A percentile compares a stretch with the other conserved stretches of the same genome.
Conservation (phyloP, 2,113 vertebrate species). For the Cricetomys ansorgei region DNA sequence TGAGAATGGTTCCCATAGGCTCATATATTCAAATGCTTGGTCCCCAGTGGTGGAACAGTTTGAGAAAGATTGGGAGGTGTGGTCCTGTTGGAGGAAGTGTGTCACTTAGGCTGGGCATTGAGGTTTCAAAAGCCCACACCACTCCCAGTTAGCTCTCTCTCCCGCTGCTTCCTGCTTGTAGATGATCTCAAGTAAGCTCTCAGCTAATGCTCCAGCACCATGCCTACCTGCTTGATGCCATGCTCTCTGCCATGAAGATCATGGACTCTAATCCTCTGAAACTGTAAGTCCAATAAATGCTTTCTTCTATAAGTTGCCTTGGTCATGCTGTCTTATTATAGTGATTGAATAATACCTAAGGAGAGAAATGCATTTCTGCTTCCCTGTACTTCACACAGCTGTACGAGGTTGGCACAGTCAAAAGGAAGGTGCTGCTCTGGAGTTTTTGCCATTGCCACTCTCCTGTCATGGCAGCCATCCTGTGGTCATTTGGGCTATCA, state of each 20-base stretch:
- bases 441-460: neutral
- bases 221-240: neutral
- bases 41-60: neutral
- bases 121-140: neutral
- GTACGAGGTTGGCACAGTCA: neutral
- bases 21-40: neutral
- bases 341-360: neutral
- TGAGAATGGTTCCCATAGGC: neutral
- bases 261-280: neutral
- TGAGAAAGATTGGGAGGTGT: neutral
- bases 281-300: neutral
- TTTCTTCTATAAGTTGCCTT: neutral
- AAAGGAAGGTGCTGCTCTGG: fast-evolving
- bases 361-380: neutral
- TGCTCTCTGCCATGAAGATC: neutral
- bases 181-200: neutral
- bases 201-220: neutral
- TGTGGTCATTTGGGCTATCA: too few relatives aligned
- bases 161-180: neutral
- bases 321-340: neutral
- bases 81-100: neutral
- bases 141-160: neutral
- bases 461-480: fast-evolving
- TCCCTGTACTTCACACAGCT: neutral
- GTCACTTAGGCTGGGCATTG: neutral